Conservation (phyloP, 2,113 vertebrate genomes). For the Micromys minutus region DNA sequence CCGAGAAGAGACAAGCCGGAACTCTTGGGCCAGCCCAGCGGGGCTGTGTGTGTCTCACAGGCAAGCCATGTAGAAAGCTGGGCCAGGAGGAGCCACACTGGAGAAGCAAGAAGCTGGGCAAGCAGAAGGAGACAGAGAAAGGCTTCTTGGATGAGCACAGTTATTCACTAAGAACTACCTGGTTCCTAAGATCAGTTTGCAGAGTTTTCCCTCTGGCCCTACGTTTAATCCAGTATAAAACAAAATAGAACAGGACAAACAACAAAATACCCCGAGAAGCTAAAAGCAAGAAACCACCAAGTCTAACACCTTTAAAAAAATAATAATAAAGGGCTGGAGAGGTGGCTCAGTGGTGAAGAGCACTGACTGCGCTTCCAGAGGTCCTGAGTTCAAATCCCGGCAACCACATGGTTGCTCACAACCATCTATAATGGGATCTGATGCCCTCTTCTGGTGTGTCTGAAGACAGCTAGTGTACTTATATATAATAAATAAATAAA, state of each 20-base stretch:
- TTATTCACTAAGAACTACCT: not conserved
- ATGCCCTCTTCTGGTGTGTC: too few relatives aligned
- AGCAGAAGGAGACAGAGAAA: not conserved
- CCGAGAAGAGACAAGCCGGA: rapidly evolving
- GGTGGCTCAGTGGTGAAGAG: too few relatives aligned
- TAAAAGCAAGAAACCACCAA: not conserved
- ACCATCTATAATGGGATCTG: too few relatives aligned
- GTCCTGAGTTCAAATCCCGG: too few relatives aligned
- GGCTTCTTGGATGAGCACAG: too few relatives aligned
- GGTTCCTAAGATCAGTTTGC: not conserved
- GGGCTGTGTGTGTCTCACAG: not conserved
- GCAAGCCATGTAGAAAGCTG: not conserved
- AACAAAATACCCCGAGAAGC: not conserved
- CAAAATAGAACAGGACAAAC: not conserved
- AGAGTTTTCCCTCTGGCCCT: not conserved
- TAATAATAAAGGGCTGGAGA: too few relatives aligned
- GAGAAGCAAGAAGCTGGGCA: not conserved
- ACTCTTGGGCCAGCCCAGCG: too few relatives aligned
- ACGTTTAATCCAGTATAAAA: not conserved
- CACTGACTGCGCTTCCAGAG: too few relatives aligned
- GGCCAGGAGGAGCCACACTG: not conserved
- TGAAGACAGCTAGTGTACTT: too few relatives aligned
- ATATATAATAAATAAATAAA: too few relatives aligned
- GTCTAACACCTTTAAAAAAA: not conserved
- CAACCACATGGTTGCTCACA: too few relatives aligned